Base-by-base conservation (phyloP, 2,113 vertebrate species). In the Semnornis frantzii region DNA sequence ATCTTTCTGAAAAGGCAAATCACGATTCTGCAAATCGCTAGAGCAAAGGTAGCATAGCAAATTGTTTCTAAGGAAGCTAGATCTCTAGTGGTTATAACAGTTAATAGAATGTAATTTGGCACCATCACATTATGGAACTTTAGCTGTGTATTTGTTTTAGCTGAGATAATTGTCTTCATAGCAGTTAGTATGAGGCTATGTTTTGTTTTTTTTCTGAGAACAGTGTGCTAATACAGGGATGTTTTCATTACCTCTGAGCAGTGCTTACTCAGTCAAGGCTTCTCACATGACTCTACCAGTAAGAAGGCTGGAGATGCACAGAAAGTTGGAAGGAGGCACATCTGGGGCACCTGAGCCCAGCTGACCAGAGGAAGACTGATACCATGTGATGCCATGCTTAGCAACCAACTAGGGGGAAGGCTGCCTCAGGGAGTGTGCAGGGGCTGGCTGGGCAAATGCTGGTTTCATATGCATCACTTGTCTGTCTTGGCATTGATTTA, bases 81-180 rank as follows among this genome's bases (percentile, higher is more conserved):
- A 44, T 92, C 74, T 82, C 85, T 87, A 77, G 33, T 90, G 54
- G 55, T 83, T 91, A 34, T 90, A 81, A 86, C 37, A 82, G 74
- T 96, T 94, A 94, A 82, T 77, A 68, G 88, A 95, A 90, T 9
- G 37, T 84, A 81, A 87, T 85, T 87, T 86, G 79, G 82, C 82
- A 78, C 28, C 9, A 68, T 85, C 31, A 37, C 34, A 42, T 94
- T 87, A 50, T 48, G 66, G 90, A 84, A 64, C 54, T 81, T 84
- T 89, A 70, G 24, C 54, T n/a, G 25, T 50, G 12, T 62, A 12
- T 17, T 24, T 44, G 9, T 68, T 81, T 81, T 44, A 54, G 10
- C 14, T 77, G 25, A 52, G 46, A 68, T 24, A 25, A 73, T 69
- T 87, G 70, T 77, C 65, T 64, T n/a, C 8, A 4, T 8, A 70